These are phyloP conservation scores for Volucella inflata DNA, from an alignment of 2,888 invertebrate species.

Conservation along the genomic window DNA sequence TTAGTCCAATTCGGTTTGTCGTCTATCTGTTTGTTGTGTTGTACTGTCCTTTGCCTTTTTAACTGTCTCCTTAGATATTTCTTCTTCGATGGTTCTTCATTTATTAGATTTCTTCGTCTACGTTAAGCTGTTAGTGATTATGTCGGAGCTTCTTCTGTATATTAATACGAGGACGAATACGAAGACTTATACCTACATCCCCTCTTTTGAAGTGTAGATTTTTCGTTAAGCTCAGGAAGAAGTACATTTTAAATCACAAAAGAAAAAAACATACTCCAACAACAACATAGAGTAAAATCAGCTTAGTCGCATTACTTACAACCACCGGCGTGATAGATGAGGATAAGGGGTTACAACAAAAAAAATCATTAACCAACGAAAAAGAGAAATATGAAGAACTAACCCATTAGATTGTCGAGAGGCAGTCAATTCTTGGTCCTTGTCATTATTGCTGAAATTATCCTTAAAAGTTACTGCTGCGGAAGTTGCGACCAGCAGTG, in stretches of 20 bases:
- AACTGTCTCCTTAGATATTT: background rate
- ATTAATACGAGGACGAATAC: background rate
- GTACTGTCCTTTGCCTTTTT: conserved; percentile 22
- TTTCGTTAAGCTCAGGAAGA: conserved; percentile 52
- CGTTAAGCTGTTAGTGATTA: conserved; percentile 23
- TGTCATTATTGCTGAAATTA: conserved; percentile 65
- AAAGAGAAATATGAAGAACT: conserved; percentile 65
- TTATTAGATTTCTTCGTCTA: conserved; percentile 30
- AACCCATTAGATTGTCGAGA: conserved; percentile 72
- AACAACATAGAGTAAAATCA: conserved; percentile 52
- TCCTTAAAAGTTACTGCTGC: conserved; percentile 49
- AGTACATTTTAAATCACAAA: conserved; percentile 55
- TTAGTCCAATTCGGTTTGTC: conserved; percentile 25
- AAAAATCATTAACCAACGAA: conserved; percentile 20
- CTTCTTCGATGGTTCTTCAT: conserved; percentile 54
- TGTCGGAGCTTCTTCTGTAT: conserved; percentile 20
- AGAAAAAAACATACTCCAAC: conserved; percentile 2
- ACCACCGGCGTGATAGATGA: conserved; percentile 12
- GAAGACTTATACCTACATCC: too few species aligned
- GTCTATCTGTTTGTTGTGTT: conserved; percentile 26
- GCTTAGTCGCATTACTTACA: conserved; percentile 66
- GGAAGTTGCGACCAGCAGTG: conserved; percentile 54
- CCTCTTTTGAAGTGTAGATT: conserved; percentile 61
- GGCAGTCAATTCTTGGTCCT: conserved; percentile 63
- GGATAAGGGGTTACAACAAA: conserved; percentile 14